Conservation (phyloP, 53 echinoderm and acorn worm species). For the Mesocentrotus franciscanus region DNA sequence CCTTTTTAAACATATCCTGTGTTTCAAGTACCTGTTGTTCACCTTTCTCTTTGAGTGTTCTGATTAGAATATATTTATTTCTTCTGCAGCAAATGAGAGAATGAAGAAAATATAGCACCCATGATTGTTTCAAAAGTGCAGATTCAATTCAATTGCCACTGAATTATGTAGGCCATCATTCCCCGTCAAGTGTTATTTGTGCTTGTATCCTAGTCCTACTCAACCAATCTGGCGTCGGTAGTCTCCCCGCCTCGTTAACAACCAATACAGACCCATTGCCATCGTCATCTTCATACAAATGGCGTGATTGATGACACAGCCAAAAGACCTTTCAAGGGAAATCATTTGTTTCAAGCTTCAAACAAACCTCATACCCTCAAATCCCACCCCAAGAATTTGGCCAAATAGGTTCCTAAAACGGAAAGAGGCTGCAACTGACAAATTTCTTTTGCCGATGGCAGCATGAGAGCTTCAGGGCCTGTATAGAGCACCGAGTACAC, state of each 20-base stretch:
- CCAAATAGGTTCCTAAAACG: constrained; percentile 32
- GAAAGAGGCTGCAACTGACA: constrained; percentile 32
- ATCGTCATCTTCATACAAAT: constrained; percentile 47
- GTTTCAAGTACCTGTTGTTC: neutral
- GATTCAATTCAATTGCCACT: constrained; percentile 10
- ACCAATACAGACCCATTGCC: constrained; percentile 48
- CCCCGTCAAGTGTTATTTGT: neutral
- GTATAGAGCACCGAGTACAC: neutral
- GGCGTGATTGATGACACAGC: constrained; percentile 23
- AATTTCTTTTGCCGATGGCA: constrained; percentile 27
- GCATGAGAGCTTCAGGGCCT: neutral
- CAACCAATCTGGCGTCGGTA: constrained; percentile 52
- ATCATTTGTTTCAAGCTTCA: constrained; percentile 45
- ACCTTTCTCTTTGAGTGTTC: neutral
- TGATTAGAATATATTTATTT: neutral
- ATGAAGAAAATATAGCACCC: neutral
- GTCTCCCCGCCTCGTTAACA: constrained; percentile 58
- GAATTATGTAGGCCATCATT: constrained; percentile 4
- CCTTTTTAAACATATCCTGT: neutral
- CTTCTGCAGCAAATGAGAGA: too few relatives aligned
- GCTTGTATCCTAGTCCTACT: constrained; percentile 35
- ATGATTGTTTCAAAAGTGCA: neutral
- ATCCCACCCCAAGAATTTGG: constrained; percentile 34
- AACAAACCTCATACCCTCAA: neutral
- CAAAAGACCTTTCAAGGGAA: constrained; percentile 7